Evolutionary conservation across 1,140 invertebrate genomes (phyloP).

Genomic region (Spodoptera frugiperda): DNA sequence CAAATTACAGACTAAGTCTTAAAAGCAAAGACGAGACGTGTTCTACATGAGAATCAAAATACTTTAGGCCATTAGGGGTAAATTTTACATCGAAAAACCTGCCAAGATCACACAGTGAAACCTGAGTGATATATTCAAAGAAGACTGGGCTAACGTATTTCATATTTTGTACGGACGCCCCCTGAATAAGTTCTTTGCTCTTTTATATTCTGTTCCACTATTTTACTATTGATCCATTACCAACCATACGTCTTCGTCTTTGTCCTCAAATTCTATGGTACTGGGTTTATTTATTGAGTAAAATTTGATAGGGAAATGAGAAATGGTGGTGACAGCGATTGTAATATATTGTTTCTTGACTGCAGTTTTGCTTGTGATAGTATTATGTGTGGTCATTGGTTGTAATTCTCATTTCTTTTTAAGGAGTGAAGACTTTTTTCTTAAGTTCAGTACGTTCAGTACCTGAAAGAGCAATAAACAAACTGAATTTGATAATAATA

Average conservation of each 20-base stretch:
- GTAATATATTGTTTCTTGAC: neutral
- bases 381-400: too few species aligned
- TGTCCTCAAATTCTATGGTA: conserved; percentile 39
- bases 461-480: too few species aligned
- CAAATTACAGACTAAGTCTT: neutral
- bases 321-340: too few species aligned
- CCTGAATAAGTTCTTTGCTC: conserved; percentile 26
- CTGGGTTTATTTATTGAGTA: conserved; percentile 18
- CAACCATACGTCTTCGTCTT: conserved; percentile 34
- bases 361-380: neutral
- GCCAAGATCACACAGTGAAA: neutral
- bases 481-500: too few species aligned
- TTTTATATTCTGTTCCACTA: conserved; percentile 42
- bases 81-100: neutral
- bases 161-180: conserved; percentile 22
- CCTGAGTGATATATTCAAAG: conserved; percentile 10
- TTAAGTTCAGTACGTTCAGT: too few species aligned
- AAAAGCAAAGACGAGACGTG: neutral
- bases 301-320: neutral
- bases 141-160: conserved; percentile 9
- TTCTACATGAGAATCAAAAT: neutral
- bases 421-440: too few species aligned
- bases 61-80: neutral
- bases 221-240: conserved; percentile 46
- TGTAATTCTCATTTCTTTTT: too few species aligned